Percentiles rank a stretch among this genome's conserved stretches.
Evolutionary conservation across 2,888 invertebrate species (phyloP).

Genomic region (Drosophila tanythrix): DNA sequence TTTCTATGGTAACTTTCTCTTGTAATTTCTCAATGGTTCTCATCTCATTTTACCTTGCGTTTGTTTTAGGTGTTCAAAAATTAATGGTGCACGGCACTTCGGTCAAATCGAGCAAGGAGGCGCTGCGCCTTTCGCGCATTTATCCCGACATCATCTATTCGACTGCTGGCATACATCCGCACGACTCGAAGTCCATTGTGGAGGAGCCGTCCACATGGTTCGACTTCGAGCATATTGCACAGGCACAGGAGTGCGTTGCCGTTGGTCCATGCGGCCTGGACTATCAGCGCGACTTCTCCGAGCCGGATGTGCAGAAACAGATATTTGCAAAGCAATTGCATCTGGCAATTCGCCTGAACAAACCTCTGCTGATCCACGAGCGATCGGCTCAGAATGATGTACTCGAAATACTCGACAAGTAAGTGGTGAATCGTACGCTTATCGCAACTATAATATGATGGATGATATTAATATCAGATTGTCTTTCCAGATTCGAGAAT

Average conservation of each 20-base stretch:
- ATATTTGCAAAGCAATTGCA: conserved; percentile 95
- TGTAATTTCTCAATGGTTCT: neutral
- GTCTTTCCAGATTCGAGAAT: conserved; percentile 83
- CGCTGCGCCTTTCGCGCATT: conserved; percentile 93
- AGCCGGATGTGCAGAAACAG: conserved; percentile 92
- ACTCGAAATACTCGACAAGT: conserved; percentile 88
- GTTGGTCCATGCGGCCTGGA: conserved; percentile 97
- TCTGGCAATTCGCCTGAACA: conserved; percentile 93
- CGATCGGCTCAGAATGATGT: conserved; percentile 95
- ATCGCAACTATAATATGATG: neutral
- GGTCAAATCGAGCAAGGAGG: conserved; percentile 95
- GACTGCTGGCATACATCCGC: conserved; percentile 96
- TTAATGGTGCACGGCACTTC: conserved; percentile 97
- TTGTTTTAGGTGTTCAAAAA: conserved; percentile 92
- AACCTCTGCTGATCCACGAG: conserved; percentile 96
- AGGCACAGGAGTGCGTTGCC: conserved; percentile 95
- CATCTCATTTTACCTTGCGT: neutral
- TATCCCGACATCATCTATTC: conserved; percentile 96
- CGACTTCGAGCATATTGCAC: conserved; percentile 90
- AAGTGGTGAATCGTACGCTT: conserved; percentile 76
- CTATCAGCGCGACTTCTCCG: conserved; percentile 97
- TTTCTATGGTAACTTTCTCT: conserved; percentile 38
- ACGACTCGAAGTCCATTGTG: conserved; percentile 94
- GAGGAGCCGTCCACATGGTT: conserved; percentile 90
- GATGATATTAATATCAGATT: neutral